These are phyloP conservation scores for Philotrypesis tridentata DNA, from an alignment of 1,140 invertebrate species.

Conservation along the genomic window DNA sequence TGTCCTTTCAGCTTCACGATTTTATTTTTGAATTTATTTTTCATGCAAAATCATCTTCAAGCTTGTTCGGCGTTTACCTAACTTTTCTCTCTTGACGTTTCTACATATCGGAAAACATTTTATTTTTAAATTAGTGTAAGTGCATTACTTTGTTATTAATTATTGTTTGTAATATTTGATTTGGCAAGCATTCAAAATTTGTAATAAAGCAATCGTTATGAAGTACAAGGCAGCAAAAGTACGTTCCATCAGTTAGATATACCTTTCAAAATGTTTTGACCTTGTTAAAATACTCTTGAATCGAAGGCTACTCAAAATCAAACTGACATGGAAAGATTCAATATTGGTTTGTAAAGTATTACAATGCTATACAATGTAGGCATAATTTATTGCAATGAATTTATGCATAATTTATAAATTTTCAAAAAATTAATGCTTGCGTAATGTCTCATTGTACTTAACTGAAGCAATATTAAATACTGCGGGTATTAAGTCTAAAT, in stretches of 20 bases:
- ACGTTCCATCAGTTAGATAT: background rate
- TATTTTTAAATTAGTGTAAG: too few species aligned
- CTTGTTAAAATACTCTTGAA: background rate
- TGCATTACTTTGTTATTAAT: too few species aligned
- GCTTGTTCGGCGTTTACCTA: background rate
- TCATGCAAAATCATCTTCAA: background rate
- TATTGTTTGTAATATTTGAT: background rate
- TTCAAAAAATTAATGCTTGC: background rate
- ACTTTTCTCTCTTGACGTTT: background rate
- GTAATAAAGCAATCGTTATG: too few species aligned
- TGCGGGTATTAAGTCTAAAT: background rate
- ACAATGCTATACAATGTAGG: too few species aligned
- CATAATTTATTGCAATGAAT: too few species aligned
- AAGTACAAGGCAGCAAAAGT: too few species aligned
- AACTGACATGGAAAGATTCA: background rate
- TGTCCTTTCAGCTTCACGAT: background rate
- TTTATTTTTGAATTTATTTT: background rate
- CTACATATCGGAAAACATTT: too few species aligned
- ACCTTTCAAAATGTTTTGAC: conserved; percentile 12
- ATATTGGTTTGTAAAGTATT: too few species aligned
- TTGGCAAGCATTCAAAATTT: background rate
- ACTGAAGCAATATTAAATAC: background rate
- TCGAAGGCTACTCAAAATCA: background rate
- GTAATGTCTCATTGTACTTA: background rate
- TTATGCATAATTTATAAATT: too few species aligned